Evolutionary conservation across 2,888 invertebrate species (phyloP).

Genomic region (Erebia ligea): DNA sequence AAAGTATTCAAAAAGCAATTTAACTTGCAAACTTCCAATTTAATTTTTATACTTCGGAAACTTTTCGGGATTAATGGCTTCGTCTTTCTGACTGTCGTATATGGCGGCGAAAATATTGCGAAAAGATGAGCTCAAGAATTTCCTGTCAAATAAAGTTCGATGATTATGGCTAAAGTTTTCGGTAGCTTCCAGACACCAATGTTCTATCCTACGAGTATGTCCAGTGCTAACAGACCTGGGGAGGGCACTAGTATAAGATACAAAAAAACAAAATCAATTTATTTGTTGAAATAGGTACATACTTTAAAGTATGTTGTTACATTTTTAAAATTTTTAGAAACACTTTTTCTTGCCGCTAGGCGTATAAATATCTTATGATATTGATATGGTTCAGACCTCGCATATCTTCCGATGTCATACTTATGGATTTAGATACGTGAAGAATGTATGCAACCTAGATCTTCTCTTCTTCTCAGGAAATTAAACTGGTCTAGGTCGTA

Average conservation of each 20-base stretch:
- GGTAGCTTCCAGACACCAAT: background rate
- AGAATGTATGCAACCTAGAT: background rate
- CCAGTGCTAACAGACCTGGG: background rate
- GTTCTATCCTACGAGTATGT: background rate
- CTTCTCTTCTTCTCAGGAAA: background rate
- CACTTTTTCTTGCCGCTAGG: no score
- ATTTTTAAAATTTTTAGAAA: no score
- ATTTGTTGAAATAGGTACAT: no score
- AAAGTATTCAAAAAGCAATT: slow-evolving; percentile 34
- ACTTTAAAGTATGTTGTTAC: no score
- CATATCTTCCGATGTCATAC: no score
- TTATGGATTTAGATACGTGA: no score
- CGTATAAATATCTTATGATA: no score
- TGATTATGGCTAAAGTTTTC: background rate
- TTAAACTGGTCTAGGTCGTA: background rate
- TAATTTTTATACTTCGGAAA: slow-evolving; percentile 26
- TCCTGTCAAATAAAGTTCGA: slow-evolving; percentile 3
- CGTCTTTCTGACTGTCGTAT: slow-evolving; percentile 29
- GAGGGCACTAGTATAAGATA: no score
- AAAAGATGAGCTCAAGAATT: slow-evolving; percentile 13
- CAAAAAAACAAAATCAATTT: no score
- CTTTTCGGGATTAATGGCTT: slow-evolving; percentile 24
- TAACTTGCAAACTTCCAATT: slow-evolving; percentile 32
- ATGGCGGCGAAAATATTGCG: slow-evolving; percentile 12
- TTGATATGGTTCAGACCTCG: no score